Percentiles rank a stretch among this genome's conserved stretches.
phyloP scores from a whole-genome alignment of 2,113 vertebrate genomes.

The Caloenas nicobarica region DNA sequence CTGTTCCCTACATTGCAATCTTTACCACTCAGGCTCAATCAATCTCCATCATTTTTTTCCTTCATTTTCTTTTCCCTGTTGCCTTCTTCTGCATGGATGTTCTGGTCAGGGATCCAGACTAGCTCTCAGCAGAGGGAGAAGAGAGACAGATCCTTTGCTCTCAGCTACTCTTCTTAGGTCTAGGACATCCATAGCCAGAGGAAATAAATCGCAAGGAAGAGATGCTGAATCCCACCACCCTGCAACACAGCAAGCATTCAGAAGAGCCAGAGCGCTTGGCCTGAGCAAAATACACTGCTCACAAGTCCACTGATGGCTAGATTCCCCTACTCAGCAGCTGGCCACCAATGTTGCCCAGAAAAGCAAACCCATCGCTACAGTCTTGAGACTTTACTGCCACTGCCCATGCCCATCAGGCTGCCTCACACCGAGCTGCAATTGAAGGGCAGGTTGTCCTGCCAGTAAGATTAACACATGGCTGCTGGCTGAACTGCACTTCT shows the following conservation, averaged over 20 bases:
- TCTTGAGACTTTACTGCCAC: not conserved
- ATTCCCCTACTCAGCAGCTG: not conserved
- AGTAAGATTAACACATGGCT: accelerated
- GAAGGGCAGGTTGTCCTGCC: not conserved
- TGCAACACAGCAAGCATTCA: not conserved
- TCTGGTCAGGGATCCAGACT: not conserved
- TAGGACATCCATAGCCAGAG: not conserved
- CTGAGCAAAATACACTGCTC: not conserved
- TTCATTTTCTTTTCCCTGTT: not conserved
- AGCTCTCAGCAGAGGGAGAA: not conserved
- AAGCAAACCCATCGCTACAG: accelerated
- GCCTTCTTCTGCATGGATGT: not conserved
- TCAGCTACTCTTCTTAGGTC: not conserved
- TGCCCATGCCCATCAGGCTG: not conserved
- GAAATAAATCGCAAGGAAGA: not conserved
- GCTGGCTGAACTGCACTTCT: accelerated
- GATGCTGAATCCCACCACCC: not conserved
- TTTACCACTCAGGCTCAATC: not conserved
- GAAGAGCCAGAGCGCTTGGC: not conserved
- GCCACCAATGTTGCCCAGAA: not conserved
- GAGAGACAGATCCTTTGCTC: not conserved
- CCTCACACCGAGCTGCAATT: accelerated
- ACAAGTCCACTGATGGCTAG: not conserved
- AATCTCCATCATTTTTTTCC: not conserved
- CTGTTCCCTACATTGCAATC: not conserved